phyloP scores from a whole-genome alignment of 1,140 invertebrate species.

The Drosophila carrolli region DNA sequence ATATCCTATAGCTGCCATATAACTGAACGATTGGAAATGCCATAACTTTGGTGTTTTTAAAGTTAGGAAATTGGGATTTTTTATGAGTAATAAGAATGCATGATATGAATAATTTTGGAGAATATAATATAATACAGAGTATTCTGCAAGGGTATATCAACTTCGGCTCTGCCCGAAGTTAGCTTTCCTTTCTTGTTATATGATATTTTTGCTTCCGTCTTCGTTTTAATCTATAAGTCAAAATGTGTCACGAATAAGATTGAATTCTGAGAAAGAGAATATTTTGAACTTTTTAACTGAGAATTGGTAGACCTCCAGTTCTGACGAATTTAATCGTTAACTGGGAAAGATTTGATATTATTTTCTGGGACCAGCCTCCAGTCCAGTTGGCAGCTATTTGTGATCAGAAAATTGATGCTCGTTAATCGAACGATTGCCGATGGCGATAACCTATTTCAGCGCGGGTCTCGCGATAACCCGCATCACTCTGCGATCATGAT shows the following conservation, averaged over 20 bases:
- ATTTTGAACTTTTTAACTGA: no score
- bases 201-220: no score
- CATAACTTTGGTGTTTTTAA: no score
- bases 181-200: no score
- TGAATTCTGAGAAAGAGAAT: neutral
- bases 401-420: conserved; percentile 45
- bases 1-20: no score
- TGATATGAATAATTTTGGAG: no score
- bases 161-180: no score
- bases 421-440: conserved; percentile 66
- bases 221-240: neutral
- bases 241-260: neutral
- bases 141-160: no score
- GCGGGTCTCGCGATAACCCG: conserved; percentile 53
- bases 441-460: conserved; percentile 67
- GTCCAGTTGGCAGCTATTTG: neutral
- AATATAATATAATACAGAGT: no score
- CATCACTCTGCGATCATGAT: conserved; percentile 61
- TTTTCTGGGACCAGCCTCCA: neutral
- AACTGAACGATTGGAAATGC: no score
- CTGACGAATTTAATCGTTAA: neutral
- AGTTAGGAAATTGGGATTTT: no score
- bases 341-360: neutral
- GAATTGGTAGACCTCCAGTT: neutral
- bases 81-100: no score